Conservation (phyloP, 2,113 vertebrate species). For the Candoia aspera region DNA sequence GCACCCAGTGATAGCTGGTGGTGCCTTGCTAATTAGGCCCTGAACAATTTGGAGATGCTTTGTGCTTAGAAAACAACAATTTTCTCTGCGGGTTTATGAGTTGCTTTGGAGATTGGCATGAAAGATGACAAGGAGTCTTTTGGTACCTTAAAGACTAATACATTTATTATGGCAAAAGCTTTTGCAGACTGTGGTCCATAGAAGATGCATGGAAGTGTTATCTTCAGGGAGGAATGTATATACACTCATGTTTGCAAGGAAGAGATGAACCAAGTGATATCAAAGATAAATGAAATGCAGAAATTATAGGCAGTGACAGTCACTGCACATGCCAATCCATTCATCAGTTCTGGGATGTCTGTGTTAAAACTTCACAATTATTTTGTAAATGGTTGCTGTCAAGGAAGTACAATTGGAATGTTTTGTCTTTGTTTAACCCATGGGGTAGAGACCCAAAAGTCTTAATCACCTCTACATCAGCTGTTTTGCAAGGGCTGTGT, state of each 20-base stretch:
- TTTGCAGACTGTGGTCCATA: too few species aligned
- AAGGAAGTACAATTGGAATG: background rate
- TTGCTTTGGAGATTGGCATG: too few species aligned
- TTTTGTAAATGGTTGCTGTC: background rate
- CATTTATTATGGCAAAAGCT: too few species aligned
- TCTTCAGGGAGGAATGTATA: background rate
- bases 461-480: background rate
- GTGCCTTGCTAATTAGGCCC: too few species aligned
- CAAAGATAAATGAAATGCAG: background rate
- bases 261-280: background rate
- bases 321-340: background rate
- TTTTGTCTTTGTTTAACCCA: background rate
- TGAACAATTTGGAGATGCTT: too few species aligned
- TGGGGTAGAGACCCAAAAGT: background rate
- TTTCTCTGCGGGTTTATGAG: too few species aligned
- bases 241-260: background rate
- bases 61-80: too few species aligned
- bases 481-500: background rate
- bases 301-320: background rate
- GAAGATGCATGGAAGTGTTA: too few species aligned
- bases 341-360: background rate
- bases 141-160: too few species aligned
- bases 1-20: too few species aligned
- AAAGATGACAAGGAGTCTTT: too few species aligned
- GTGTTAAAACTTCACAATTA: background rate